Percentiles rank a stretch among this genome's conserved stretches.
Evolutionary conservation across 2,113 vertebrate genomes (phyloP).

Genomic region (Odocoileus virginianus): DNA sequence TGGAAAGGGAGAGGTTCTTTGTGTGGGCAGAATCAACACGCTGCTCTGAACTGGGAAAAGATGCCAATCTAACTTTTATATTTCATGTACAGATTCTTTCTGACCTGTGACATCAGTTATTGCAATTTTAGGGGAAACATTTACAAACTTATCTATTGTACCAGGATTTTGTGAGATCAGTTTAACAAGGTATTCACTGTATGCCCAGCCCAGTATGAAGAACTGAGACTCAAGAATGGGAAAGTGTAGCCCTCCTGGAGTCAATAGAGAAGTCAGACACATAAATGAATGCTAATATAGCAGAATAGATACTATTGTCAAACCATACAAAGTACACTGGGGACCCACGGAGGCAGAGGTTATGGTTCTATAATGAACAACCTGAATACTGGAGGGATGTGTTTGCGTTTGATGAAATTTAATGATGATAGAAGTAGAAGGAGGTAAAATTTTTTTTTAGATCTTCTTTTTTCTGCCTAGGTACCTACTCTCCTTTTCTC

Average conservation of each 20-base stretch:
- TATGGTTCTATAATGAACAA: not conserved
- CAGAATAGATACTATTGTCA: not conserved
- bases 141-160: not conserved
- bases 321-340: not conserved
- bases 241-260: not conserved
- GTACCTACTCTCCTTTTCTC: not conserved
- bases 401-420: not conserved
- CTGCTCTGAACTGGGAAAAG: not conserved
- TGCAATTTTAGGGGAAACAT: not conserved
- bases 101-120: not conserved
- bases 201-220: not conserved
- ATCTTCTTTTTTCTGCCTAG: not conserved
- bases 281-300: not conserved
- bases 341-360: not conserved
- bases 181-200: not conserved
- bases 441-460: not conserved
- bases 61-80: not conserved
- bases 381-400: not conserved
- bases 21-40: not conserved
- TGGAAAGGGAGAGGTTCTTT: not conserved
- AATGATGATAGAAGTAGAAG: not conserved
- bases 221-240: not conserved
- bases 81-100: not conserved
- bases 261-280: not conserved
- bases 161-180: not conserved